phyloP scores from a whole-genome alignment of 2,113 vertebrate species.

The Platycercus adscitus region DNA sequence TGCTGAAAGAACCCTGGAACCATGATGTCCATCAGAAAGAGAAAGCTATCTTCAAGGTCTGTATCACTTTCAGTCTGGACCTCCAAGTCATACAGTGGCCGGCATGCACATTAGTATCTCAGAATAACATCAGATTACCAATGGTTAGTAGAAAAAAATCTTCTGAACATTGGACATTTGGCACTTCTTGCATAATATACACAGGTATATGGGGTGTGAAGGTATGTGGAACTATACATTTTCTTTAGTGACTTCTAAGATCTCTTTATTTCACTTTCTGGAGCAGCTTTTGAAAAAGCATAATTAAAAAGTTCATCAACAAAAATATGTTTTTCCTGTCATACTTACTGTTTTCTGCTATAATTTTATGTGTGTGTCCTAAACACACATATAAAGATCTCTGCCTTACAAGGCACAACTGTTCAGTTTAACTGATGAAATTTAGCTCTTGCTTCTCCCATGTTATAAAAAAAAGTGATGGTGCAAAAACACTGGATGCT shows the following conservation, averaged over 20 bases:
- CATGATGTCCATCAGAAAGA: not conserved
- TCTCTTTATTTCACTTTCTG: not conserved
- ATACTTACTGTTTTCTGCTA: too few relatives aligned
- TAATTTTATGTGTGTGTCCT: not conserved
- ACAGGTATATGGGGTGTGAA: not conserved
- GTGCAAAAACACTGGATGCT: not conserved
- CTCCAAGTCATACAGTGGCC: not conserved
- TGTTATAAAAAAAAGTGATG: not conserved
- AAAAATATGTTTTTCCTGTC: not conserved
- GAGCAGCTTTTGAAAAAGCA: not conserved
- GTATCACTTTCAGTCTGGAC: not conserved
- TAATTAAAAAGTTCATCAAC: not conserved
- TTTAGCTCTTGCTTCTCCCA: not conserved
- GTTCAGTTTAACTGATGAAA: fast-evolving
- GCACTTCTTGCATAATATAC: not conserved
- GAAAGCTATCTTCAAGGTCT: not conserved
- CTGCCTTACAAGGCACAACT: fast-evolving
- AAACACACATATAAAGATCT: not conserved
- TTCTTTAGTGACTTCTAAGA: not conserved
- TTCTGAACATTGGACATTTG: not conserved
- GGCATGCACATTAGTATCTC: fast-evolving
- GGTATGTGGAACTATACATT: not conserved
- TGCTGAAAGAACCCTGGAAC: not conserved
- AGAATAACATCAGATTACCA: not conserved
- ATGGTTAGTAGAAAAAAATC: not conserved